Conservation (phyloP, 2,797 vertebrate species). For the Melanotaenia pygmaea region DNA sequence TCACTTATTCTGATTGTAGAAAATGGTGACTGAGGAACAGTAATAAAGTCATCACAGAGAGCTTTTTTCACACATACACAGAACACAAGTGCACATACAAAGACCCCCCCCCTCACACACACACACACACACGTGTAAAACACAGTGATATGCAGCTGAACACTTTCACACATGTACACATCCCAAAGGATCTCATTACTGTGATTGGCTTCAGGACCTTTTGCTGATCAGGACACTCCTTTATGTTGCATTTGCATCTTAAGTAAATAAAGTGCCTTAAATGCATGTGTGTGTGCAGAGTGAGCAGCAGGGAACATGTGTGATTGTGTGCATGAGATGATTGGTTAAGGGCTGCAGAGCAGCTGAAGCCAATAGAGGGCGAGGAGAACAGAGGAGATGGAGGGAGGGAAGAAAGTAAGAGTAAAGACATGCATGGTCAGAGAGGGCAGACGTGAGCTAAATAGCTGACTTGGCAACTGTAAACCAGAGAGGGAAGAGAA, state of each 20-base stretch:
- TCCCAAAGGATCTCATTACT: slow-evolving; percentile 76
- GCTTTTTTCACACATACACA: slow-evolving; percentile 44
- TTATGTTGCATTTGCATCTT: slow-evolving; percentile 66
- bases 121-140: slow-evolving; percentile 6
- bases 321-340: slow-evolving; percentile 9
- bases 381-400: slow-evolving; percentile 41
- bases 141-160: slow-evolving; percentile 19
- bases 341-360: slow-evolving; percentile 37
- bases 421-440: slow-evolving; percentile 69
- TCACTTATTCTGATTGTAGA: slow-evolving; percentile 59
- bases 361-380: slow-evolving; percentile 21
- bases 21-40: slow-evolving; percentile 41
- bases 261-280: slow-evolving; percentile 41
- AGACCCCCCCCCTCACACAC: neutral
- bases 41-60: slow-evolving; percentile 44
- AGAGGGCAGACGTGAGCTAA: slow-evolving; percentile 81
- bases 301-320: neutral
- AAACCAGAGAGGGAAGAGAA: slow-evolving; percentile 42
- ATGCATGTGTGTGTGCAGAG: slow-evolving; percentile 32
- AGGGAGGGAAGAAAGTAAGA: slow-evolving; percentile 42
- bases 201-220: slow-evolving; percentile 69
- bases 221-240: slow-evolving; percentile 67
- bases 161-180: slow-evolving; percentile 15
- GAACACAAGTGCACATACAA: slow-evolving; percentile 1
- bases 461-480: slow-evolving; percentile 77